Evolutionary conservation across 2,797 vertebrate species (phyloP).

Genomic region (Bovichtus diacanthus): DNA sequence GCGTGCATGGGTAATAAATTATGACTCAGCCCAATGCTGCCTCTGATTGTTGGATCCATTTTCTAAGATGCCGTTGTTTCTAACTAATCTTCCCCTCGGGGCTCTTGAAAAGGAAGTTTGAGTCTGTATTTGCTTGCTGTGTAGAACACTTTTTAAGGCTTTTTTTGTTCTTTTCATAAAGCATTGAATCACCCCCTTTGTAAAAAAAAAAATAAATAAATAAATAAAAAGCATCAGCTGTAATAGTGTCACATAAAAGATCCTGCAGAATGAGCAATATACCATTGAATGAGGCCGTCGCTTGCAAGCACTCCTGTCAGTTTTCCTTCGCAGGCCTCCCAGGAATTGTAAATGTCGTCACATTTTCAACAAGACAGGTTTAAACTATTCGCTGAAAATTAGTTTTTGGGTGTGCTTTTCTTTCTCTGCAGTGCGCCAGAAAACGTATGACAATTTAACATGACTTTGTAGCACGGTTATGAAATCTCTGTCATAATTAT

Average conservation of each 20-base stretch:
- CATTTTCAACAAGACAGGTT: conserved; percentile 54
- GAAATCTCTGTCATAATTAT: conserved; percentile 8
- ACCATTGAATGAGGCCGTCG: conserved; percentile 42
- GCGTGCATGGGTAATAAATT: conserved; percentile 35
- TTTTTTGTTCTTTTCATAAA: conserved; percentile 58
- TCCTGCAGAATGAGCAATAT: conserved; percentile 46
- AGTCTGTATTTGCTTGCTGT: conserved; percentile 54
- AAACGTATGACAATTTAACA: conserved; percentile 39
- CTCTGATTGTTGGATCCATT: conserved; percentile 58
- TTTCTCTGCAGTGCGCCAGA: conserved; percentile 38
- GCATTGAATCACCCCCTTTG: conserved; percentile 52
- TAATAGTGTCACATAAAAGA: conserved; percentile 62
- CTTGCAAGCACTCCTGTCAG: conserved; percentile 36
- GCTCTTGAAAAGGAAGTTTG: conserved; percentile 57
- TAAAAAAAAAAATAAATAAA: conserved; percentile 35
- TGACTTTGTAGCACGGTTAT: conserved; percentile 11
- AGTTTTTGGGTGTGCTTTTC: conserved; percentile 24
- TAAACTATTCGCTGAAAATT: conserved; percentile 42
- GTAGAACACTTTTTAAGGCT: conserved; percentile 30
- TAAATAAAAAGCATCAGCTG: conserved; percentile 26
- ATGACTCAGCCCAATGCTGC: conserved; percentile 45
- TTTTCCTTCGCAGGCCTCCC: conserved; percentile 43
- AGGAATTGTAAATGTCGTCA: conserved; percentile 68
- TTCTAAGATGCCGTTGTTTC: conserved; percentile 51
- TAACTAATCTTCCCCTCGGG: conserved; percentile 62